A percentile compares a stretch with the other conserved stretches of the same genome.
Evolutionary conservation across 2,888 invertebrate species (phyloP).

Genomic region (Tortrix viridana): DNA sequence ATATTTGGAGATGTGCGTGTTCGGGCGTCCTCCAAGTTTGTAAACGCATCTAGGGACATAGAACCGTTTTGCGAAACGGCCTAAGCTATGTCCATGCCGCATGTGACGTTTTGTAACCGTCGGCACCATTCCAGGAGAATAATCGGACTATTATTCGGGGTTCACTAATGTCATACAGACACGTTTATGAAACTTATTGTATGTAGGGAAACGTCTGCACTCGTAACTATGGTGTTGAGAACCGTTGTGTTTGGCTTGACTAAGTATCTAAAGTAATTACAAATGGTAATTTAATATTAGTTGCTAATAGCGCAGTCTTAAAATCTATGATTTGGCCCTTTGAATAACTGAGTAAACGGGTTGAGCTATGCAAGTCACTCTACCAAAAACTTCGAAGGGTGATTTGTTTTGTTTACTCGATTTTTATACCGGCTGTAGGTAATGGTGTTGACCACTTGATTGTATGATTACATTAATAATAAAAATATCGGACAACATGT

Average conservation of each 20-base stretch:
- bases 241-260: not conserved
- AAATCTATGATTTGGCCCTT: too few species aligned
- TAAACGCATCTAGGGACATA: slow-evolving; percentile 23
- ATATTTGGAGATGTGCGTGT: slow-evolving; percentile 29
- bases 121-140: slow-evolving; percentile 21
- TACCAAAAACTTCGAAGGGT: too few species aligned
- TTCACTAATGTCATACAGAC: slow-evolving; percentile 11
- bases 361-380: too few species aligned
- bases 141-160: slow-evolving; percentile 30
- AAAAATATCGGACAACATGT: too few species aligned
- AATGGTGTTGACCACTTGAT: too few species aligned
- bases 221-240: not conserved
- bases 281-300: too few species aligned
- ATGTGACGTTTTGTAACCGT: slow-evolving; percentile 18
- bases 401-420: too few species aligned
- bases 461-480: too few species aligned
- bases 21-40: slow-evolving; percentile 9
- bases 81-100: not conserved
- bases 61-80: not conserved
- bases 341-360: too few species aligned
- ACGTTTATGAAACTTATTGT: slow-evolving; percentile 33
- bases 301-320: too few species aligned
- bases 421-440: too few species aligned
- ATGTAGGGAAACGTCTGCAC: slow-evolving; percentile 12
- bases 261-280: too few species aligned